Percentiles rank a stretch among this genome's conserved stretches.
Evolutionary conservation across 64 coral and sea anemone species (phyloP).

Genomic region (Pachyseris speciosa): DNA sequence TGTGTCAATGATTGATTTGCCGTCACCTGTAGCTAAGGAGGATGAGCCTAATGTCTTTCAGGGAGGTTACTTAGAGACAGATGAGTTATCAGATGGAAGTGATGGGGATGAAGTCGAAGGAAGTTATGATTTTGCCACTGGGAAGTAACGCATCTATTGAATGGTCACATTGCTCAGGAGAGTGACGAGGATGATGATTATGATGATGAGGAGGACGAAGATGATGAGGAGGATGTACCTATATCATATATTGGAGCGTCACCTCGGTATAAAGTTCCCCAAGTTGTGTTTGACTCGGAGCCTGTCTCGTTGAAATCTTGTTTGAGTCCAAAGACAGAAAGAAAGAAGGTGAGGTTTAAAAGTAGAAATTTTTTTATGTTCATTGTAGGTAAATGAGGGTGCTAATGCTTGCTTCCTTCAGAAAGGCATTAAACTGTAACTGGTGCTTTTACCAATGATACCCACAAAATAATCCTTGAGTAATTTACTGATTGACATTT

Average conservation of each 20-base stretch:
- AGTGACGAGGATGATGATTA: conserved; percentile 31
- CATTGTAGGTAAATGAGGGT: too few relatives aligned
- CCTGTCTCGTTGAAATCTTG: conserved; percentile 69
- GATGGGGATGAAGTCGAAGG: conserved; percentile 65
- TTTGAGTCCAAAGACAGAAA: conserved; percentile 37
- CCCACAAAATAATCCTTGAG: too few relatives aligned
- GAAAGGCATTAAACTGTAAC: too few relatives aligned
- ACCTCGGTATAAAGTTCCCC: conserved; percentile 32
- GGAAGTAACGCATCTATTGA: background rate
- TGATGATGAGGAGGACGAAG: conserved; percentile 54
- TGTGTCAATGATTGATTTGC: conserved; percentile 56
- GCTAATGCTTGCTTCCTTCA: too few relatives aligned
- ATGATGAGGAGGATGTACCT: conserved; percentile 44
- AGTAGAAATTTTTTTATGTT: background rate
- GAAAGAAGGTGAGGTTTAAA: conserved; percentile 73
- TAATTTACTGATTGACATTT: too few relatives aligned
- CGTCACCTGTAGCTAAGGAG: background rate
- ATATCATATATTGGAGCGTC: conserved; percentile 52
- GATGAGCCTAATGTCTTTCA: background rate
- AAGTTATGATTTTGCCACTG: conserved; percentile 80
- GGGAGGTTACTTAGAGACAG: conserved; percentile 19
- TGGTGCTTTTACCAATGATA: too few relatives aligned
- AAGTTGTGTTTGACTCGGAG: conserved; percentile 77
- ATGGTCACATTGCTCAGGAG: background rate
- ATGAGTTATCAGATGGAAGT: conserved; percentile 50